These are phyloP conservation scores for Drosophila ironensis DNA, from an alignment of 1,140 invertebrate genomes.

Conservation along the genomic window DNA sequence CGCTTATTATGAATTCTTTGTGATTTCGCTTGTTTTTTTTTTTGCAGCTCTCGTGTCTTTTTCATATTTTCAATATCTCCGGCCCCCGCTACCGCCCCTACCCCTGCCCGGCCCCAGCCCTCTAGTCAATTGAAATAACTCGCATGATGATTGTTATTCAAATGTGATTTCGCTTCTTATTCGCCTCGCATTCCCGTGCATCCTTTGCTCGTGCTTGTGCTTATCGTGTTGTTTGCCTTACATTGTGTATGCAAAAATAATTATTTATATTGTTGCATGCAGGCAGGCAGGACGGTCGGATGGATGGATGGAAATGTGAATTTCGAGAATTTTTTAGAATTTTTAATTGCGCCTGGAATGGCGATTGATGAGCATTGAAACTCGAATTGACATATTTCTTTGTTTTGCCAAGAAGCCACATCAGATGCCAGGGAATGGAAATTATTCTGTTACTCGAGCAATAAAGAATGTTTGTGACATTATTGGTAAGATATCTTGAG, in stretches of 20 bases:
- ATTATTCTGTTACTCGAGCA: no score
- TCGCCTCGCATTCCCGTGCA: slow-evolving; percentile 47
- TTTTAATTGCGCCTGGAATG: slow-evolving; percentile 14
- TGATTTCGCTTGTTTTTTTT: slow-evolving; percentile 58
- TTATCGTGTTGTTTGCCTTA: slow-evolving; percentile 65
- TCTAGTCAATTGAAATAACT: slow-evolving; percentile 65
- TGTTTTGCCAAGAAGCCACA: background rate
- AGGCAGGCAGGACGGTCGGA: background rate
- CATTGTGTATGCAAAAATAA: slow-evolving; percentile 79
- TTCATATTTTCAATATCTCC: slow-evolving; percentile 78
- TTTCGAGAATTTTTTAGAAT: slow-evolving; percentile 25
- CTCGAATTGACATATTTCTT: background rate
- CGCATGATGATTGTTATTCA: slow-evolving; percentile 78
- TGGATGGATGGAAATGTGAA: background rate
- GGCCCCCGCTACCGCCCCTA: no score
- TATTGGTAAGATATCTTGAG: no score
- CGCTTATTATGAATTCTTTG: slow-evolving; percentile 81
- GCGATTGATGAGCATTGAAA: slow-evolving; percentile 7
- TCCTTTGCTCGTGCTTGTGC: slow-evolving; percentile 31
- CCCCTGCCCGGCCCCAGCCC: slow-evolving; percentile 9
- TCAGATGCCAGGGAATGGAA: no score
- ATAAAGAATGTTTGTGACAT: no score
- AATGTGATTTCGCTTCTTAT: slow-evolving; percentile 70
- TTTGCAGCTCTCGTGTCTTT: slow-evolving; percentile 48
- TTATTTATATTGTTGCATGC: slow-evolving; percentile 78